Evolutionary conservation across 64 coral and sea anemone genomes (phyloP).

Genomic region (Montipora sp.): DNA sequence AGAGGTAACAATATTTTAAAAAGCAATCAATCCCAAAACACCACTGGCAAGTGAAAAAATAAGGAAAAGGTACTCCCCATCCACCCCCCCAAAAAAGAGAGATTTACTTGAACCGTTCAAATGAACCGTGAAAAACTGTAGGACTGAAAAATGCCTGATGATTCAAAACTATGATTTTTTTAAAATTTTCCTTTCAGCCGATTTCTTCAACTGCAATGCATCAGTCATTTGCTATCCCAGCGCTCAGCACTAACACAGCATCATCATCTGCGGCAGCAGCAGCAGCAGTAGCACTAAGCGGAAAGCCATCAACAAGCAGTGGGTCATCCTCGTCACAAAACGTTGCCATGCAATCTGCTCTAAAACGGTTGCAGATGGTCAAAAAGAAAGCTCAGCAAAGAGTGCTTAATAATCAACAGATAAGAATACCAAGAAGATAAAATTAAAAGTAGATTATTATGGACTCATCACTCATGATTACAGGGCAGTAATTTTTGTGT

Average conservation of each 20-base stretch:
- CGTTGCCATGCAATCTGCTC: constrained; percentile 80
- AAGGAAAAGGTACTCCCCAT: too few relatives aligned
- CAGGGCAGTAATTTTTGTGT: too few relatives aligned
- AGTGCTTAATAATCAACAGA: constrained; percentile 89
- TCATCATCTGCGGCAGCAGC: background rate
- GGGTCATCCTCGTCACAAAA: constrained; percentile 68
- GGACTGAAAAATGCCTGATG: too few relatives aligned
- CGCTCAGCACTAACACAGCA: constrained; percentile 47
- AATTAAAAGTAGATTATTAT: background rate
- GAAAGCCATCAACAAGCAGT: constrained; percentile 47
- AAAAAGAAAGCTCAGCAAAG: constrained; percentile 94
- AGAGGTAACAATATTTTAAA: too few relatives aligned
- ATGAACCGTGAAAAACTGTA: too few relatives aligned
- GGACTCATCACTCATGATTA: too few relatives aligned
- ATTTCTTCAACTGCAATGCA: constrained; percentile 61
- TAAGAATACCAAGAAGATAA: constrained; percentile 84
- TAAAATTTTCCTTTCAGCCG: background rate
- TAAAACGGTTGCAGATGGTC: constrained; percentile 90
- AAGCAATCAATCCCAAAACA: too few relatives aligned
- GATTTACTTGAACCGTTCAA: too few relatives aligned
- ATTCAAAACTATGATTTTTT: background rate
- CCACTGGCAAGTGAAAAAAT: too few relatives aligned
- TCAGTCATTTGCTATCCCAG: constrained; percentile 93
- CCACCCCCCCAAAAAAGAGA: too few relatives aligned
- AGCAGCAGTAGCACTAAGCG: background rate